These are phyloP conservation scores for Tor tambroides DNA, from an alignment of 2,113 vertebrate species.

Conservation along the genomic window DNA sequence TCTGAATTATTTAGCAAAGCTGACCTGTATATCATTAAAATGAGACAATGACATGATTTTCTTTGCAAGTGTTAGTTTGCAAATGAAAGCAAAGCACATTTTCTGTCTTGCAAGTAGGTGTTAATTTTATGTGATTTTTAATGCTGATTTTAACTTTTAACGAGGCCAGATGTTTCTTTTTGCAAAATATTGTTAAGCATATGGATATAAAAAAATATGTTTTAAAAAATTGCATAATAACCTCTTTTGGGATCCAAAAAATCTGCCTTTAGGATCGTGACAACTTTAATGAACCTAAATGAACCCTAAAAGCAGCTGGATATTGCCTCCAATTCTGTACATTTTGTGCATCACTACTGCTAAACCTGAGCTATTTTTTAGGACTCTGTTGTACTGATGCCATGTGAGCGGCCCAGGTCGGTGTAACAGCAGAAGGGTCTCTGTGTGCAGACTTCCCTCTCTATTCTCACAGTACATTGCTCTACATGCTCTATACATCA, in stretches of 20 bases:
- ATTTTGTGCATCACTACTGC: neutral
- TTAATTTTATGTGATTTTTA: neutral
- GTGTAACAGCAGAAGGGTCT: constrained; percentile 57
- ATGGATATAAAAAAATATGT: neutral
- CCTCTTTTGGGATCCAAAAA: neutral
- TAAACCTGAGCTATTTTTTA: constrained; percentile 57
- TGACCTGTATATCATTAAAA: neutral
- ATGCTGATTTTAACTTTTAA: neutral
- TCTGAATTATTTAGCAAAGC: neutral
- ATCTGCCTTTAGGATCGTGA: too few species aligned
- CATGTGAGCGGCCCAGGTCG: neutral
- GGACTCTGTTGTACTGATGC: constrained; percentile 70
- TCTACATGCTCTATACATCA: constrained; percentile 63
- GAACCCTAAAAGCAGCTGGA: neutral
- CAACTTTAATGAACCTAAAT: neutral
- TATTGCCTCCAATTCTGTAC: neutral
- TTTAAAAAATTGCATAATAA: neutral
- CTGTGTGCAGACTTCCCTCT: constrained; percentile 41
- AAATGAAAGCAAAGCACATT: neutral
- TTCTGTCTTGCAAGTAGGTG: neutral
- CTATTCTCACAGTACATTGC: neutral
- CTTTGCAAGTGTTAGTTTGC: neutral
- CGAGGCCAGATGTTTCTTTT: neutral
- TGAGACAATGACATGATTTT: neutral
- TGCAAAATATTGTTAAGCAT: neutral